phyloP scores from a whole-genome alignment of 2,113 vertebrate species.

The Ornithorhynchus anatinus region DNA sequence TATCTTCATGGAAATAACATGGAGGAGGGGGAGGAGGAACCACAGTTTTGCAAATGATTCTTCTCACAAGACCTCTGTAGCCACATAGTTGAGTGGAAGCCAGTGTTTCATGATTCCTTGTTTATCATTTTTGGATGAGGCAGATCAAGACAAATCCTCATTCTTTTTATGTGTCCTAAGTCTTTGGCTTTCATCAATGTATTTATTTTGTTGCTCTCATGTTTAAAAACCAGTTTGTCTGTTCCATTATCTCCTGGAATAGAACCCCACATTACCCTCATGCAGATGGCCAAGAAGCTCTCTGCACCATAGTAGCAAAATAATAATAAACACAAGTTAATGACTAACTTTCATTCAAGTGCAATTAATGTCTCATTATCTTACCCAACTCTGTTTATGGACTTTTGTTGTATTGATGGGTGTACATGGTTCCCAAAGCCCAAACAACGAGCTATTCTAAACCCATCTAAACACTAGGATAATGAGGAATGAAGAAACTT shows the following conservation, averaged over 20 bases:
- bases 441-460: too few species aligned
- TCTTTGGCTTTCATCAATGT: conserved; percentile 24
- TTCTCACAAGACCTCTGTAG: conserved; percentile 12
- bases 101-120: conserved; percentile 41
- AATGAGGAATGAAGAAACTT: too few species aligned
- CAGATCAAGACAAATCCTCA: conserved; percentile 56
- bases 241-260: neutral
- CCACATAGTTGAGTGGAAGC: conserved; percentile 48
- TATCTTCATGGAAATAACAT: neutral
- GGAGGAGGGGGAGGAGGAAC: neutral
- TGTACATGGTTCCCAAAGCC: neutral
- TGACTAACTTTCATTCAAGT: conserved; percentile 14
- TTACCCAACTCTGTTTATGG: conserved; percentile 31
- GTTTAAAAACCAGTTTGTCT: conserved; percentile 42
- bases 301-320: conserved; percentile 43
- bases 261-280: neutral
- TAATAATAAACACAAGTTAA: conserved; percentile 59
- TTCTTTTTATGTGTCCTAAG: conserved; percentile 33
- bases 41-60: conserved; percentile 17
- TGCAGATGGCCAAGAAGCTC: conserved; percentile 42
- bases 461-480: too few species aligned
- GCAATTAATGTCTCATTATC: conserved; percentile 12
- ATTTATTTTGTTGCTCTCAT: conserved; percentile 9
- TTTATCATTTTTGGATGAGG: conserved; percentile 43
- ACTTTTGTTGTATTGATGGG: conserved; percentile 6